phyloP scores from a whole-genome alignment of 2,888 invertebrate species.

The Clostera curtula region DNA sequence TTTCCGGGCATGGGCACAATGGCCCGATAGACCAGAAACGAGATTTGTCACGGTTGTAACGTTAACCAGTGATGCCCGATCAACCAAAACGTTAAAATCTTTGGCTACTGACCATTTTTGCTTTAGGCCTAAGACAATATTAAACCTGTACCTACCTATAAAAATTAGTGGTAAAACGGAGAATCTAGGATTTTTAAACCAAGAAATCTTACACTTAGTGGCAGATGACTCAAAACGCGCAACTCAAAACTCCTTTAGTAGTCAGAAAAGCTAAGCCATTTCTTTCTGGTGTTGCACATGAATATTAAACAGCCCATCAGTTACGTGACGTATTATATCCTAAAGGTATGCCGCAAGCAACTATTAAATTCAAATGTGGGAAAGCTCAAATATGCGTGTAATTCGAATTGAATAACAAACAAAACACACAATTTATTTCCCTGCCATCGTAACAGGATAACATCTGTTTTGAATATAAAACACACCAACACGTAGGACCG shows the following conservation, averaged over 20 bases:
- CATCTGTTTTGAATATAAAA: conserved; percentile 73
- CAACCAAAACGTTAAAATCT: conserved; percentile 30
- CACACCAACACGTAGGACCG: conserved; percentile 45
- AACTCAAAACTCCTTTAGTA: no score
- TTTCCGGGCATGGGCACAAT: conserved; percentile 40
- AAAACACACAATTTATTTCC: conserved; percentile 64
- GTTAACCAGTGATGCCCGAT: conserved; percentile 24
- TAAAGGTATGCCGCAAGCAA: conserved; percentile 23
- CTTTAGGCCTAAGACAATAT: no score
- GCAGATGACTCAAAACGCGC: no score
- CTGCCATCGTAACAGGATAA: conserved; percentile 54
- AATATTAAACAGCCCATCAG: conserved; percentile 24
- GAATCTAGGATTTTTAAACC: no score
- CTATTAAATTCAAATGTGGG: conserved; percentile 41
- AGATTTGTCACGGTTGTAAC: conserved; percentile 36
- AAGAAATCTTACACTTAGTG: no score
- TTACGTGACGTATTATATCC: conserved; percentile 23
- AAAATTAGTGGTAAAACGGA: no score
- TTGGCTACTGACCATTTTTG: no score
- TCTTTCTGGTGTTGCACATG: conserved; percentile 16
- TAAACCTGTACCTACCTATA: no score
- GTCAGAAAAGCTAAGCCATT: no score
- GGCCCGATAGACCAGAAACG: conserved; percentile 19
- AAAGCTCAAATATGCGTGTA: conserved; percentile 55
- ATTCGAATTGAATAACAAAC: conserved; percentile 60